phyloP scores from a whole-genome alignment of 2,113 vertebrate genomes.

The human region DNA sequence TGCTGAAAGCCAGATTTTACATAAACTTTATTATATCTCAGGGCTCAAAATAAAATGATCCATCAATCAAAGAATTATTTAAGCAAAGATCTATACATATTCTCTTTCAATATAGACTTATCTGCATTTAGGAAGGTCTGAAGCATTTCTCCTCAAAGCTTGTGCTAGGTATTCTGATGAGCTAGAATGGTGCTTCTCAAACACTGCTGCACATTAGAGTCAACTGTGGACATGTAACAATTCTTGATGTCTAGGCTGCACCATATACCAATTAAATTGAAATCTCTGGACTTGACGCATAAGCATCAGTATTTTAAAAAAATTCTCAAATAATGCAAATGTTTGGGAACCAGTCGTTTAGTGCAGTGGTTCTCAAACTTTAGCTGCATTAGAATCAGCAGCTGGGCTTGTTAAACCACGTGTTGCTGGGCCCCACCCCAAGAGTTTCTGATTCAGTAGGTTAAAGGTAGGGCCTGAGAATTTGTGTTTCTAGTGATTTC shows the following conservation, averaged over 20 bases:
- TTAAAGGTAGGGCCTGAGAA: not conserved
- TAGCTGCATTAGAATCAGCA: not conserved
- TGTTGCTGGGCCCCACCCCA: not conserved
- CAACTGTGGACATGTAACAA: not conserved
- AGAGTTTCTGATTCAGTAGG: not conserved
- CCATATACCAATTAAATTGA: not conserved
- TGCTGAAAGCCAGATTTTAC: not conserved
- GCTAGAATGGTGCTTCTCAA: not conserved
- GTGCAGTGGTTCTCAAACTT: not conserved
- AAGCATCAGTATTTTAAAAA: not conserved
- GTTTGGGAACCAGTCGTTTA: not conserved
- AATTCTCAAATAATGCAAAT: not conserved
- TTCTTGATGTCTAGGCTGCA: not conserved
- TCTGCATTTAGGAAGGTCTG: not conserved
- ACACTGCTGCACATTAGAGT: not conserved
- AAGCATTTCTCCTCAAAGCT: conserved; percentile 24
- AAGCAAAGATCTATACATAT: not conserved
- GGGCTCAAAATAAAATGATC: conserved; percentile 1
- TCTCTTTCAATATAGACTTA: not conserved
- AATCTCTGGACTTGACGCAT: not conserved
- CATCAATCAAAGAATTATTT: conserved; percentile 34
- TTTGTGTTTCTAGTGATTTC: not conserved
- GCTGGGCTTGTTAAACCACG: not conserved
- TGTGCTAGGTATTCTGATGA: not conserved
- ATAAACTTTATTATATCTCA: conserved; percentile 6